Conservation (phyloP, 2,113 vertebrate species). For the Nerophis ophidion region DNA sequence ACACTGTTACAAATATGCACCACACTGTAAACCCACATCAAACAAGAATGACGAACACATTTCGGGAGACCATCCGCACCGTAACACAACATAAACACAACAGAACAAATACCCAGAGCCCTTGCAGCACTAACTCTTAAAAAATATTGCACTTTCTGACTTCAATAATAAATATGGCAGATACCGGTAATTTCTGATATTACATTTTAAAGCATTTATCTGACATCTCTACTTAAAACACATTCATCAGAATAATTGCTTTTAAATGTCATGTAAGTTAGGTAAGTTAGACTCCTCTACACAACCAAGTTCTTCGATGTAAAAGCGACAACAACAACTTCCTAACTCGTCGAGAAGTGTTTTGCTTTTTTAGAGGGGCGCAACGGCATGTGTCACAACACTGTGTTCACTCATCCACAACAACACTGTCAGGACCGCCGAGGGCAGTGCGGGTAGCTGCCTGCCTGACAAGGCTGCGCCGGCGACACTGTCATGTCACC, state of each 20-base stretch:
- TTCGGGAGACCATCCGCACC: too few species aligned
- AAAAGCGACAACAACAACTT: conserved; percentile 31
- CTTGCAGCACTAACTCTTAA: too few species aligned
- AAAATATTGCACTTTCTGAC: too few species aligned
- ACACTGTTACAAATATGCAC: too few species aligned
- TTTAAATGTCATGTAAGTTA: neutral
- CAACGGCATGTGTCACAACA: conserved; percentile 53
- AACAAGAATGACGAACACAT: too few species aligned
- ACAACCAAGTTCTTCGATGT: neutral
- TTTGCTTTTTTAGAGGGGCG: conserved; percentile 36
- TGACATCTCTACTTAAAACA: too few species aligned
- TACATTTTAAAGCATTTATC: too few species aligned
- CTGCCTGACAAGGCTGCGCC: conserved; percentile 44
- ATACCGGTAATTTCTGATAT: too few species aligned
- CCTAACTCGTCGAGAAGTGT: conserved; percentile 32
- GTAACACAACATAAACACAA: too few species aligned
- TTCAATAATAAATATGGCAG: too few species aligned
- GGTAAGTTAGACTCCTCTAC: neutral
- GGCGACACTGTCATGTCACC: conserved; percentile 50
- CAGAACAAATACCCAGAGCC: too few species aligned
- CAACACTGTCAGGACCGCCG: conserved; percentile 54
- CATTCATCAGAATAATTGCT: neutral
- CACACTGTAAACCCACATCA: too few species aligned
- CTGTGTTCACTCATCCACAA: conserved; percentile 55
- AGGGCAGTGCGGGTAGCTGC: conserved; percentile 50